Base-by-base conservation (phyloP, 2,888 invertebrate species). In the Miltochrista miniata region DNA sequence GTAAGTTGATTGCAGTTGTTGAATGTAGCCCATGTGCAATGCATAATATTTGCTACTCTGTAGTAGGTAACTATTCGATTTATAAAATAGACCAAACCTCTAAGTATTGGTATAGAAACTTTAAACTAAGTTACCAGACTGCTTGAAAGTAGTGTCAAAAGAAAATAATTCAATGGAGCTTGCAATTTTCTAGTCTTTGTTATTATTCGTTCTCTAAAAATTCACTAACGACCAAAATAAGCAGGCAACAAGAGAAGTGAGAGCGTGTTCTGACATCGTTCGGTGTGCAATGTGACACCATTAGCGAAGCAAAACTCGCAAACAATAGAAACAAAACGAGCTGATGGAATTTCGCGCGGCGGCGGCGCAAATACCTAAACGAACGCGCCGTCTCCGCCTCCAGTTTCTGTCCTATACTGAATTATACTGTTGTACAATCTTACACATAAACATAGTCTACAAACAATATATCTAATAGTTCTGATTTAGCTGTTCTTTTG, bases 231-330 rank as follows among this genome's bases (percentile, higher is more conserved):
- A 78, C 80, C 62, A 63, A 83, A 85, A 84, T 83, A 81, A 82
- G 71, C 71, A 51, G 57, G 50, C 68, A 81, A 83, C 68, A 78
- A 76, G 74, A 80, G 66, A 50, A 79, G 61, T 64, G 59, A 39
- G 68, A 64, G 61, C 67, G 66, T 76, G 70, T 76, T 79, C 76
- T 79, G 82, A 82, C 80, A 81, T 74, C 79, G 76, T 78, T 76
- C 73, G 83, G 76, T 79, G 74, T 81, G 87, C 86, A 85, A 88
- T 87, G 88, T 87, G 88, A 87, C 88, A 87, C 88, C 87, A 88
- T 89, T 88, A 87, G 80, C 71, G 75, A 64, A 67, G 74, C 72
- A 74, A 79, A 76, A 71, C 74, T 75, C 69, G 69, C 64, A 68
- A 76, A 83, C 84, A 87, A 85, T 79, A 81, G 64, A 66, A 87